Evolutionary conservation across 1,140 invertebrate species (phyloP).

Genomic region (Drosophila rhopaloa): DNA sequence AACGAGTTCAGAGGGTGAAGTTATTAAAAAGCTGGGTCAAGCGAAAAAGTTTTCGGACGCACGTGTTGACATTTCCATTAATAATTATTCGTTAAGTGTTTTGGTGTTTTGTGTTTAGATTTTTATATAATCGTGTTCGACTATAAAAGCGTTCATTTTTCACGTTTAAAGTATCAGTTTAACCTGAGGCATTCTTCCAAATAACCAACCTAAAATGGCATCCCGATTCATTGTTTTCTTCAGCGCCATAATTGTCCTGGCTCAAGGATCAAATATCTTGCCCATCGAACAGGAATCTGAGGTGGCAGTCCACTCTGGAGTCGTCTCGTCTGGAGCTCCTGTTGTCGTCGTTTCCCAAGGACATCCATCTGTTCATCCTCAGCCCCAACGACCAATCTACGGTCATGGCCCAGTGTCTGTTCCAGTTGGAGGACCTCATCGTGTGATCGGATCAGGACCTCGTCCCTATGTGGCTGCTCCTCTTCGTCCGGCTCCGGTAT

Average conservation of each 20-base stretch:
- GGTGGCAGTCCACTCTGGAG: conserved; percentile 8
- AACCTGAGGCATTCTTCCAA: conserved; percentile 1
- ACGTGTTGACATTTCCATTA: background rate
- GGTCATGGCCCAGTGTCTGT: conserved; percentile 4
- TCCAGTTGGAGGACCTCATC: conserved; percentile 4
- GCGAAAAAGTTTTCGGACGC: background rate
- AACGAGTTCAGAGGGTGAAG: background rate
- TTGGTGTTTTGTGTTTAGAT: background rate
- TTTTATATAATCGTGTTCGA: background rate
- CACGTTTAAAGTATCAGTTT: conserved; percentile 24
- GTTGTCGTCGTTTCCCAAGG: conserved; percentile 10
- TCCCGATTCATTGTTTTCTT: conserved; percentile 5
- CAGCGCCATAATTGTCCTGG: conserved; percentile 17
- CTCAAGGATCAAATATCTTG: conserved; percentile 4
- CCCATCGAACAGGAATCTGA: background rate
- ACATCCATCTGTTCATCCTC: background rate
- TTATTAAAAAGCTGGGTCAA: background rate
- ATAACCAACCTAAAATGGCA: conserved; percentile 14
- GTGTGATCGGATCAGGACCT: background rate
- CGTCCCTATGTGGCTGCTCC: background rate
- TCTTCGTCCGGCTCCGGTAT: background rate
- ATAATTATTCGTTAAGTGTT: background rate
- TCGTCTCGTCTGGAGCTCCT: background rate
- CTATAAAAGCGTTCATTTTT: conserved; percentile 33
- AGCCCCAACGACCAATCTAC: conserved; percentile 1